Percentiles rank a stretch among this genome's conserved stretches.
Conservation (phyloP, 2,888 invertebrate species). For the Ypsolopha scabrella region DNA sequence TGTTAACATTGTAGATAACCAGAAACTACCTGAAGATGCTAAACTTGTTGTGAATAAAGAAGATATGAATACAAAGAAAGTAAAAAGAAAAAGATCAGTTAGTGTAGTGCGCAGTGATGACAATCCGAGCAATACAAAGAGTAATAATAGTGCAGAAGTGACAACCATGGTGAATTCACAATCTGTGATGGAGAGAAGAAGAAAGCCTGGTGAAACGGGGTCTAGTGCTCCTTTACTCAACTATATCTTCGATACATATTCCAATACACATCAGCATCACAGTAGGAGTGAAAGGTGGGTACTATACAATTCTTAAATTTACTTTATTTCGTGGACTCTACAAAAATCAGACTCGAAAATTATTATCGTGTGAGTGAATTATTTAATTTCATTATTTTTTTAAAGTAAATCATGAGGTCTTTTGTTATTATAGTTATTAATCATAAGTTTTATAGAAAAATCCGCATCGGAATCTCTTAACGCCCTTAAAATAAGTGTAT, state of each 20-base stretch:
- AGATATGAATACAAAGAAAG: conserved; percentile 20
- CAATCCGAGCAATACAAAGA: conserved; percentile 14
- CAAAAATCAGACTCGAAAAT: too few species aligned
- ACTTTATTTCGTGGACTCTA: too few species aligned
- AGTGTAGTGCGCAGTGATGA: conserved; percentile 28
- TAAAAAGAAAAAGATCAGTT: conserved; percentile 40
- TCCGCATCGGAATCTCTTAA: too few species aligned
- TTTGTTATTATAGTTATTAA: too few species aligned
- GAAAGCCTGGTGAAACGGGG: conserved; percentile 51
- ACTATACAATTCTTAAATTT: background rate
- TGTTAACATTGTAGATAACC: conserved; percentile 10
- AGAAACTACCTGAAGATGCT: conserved; percentile 24
- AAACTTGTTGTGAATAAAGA: conserved; percentile 21
- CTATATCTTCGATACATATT: conserved; percentile 60
- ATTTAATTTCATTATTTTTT: too few species aligned
- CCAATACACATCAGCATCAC: conserved; percentile 42
- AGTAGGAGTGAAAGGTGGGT: conserved; percentile 57
- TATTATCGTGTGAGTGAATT: too few species aligned
- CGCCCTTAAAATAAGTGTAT: too few species aligned
- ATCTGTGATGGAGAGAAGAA: conserved; percentile 33
- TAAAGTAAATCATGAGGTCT: too few species aligned
- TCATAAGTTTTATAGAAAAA: too few species aligned
- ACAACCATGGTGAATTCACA: conserved; percentile 23
- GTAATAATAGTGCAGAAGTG: conserved; percentile 15
- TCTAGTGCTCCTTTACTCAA: conserved; percentile 57